Evolutionary conservation across 2,113 vertebrate species (phyloP).

Genomic region (Pituophis catenifer): DNA sequence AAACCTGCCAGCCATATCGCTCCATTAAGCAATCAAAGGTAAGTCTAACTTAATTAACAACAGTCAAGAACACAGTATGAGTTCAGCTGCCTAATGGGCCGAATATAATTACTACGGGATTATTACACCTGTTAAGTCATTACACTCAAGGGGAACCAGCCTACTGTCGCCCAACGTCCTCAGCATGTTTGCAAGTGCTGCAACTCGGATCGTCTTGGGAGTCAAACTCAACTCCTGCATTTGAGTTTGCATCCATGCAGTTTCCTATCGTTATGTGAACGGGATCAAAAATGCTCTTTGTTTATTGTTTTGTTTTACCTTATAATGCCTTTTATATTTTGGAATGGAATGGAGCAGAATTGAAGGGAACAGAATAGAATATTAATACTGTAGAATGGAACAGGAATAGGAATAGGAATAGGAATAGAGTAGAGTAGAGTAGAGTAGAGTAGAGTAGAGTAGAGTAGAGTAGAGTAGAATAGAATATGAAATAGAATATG

Average conservation of each 20-base stretch:
- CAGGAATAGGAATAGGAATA: no score
- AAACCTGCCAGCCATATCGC: neutral
- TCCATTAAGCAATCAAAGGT: neutral
- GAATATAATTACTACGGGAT: neutral
- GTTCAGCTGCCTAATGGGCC: neutral
- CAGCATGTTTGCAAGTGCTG: neutral
- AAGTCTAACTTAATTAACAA: neutral
- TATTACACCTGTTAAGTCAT: neutral
- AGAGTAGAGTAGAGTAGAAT: no score
- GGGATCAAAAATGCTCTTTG: neutral
- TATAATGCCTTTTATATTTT: no score
- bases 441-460: no score
- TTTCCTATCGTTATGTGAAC: neutral
- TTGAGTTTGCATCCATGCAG: neutral
- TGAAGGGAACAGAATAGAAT: no score
- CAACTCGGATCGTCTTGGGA: neutral
- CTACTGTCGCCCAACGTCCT: accelerated
- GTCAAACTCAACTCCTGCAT: neutral
- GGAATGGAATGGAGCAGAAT: no score
- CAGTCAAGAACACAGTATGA: neutral
- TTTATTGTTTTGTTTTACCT: neutral
- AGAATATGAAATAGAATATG: no score
- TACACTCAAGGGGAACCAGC: neutral
- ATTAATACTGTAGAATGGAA: no score
- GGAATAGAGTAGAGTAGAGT: no score